Evolutionary conservation across 92 coral and sea anemone genomes (phyloP).

Genomic region (Phenganax marumi): DNA sequence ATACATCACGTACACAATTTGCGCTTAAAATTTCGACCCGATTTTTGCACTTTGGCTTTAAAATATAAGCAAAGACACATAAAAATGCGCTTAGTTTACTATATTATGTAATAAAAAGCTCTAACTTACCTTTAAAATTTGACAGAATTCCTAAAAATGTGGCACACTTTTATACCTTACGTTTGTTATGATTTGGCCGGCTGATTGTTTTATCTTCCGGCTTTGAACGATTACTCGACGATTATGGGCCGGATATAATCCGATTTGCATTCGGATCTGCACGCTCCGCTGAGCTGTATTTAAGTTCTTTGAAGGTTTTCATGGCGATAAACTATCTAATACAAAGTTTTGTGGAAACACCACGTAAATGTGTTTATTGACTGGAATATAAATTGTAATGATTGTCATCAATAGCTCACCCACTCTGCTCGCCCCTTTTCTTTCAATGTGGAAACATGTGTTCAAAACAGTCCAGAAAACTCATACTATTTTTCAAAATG

Average conservation of each 20-base stretch:
- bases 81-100: background rate
- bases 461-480: too few relatives aligned
- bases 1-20: too few relatives aligned
- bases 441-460: too few relatives aligned
- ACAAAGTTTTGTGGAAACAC: too few relatives aligned
- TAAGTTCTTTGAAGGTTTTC: too few relatives aligned
- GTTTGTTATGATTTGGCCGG: constrained; percentile 22
- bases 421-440: too few relatives aligned
- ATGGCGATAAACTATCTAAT: too few relatives aligned
- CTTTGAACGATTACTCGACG: background rate
- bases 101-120: background rate
- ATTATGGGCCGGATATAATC: background rate
- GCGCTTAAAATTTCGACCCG: background rate
- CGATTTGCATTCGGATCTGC: background rate
- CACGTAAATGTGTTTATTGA: too few relatives aligned
- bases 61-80: background rate
- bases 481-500: too few relatives aligned
- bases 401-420: too few relatives aligned
- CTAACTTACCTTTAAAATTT: background rate
- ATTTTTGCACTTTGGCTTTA: background rate
- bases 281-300: too few relatives aligned
- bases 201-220: background rate
- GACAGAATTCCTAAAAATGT: constrained; percentile 6
- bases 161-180: background rate
- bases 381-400: too few relatives aligned